Evolutionary conservation across 1,140 invertebrate species (phyloP), one percentile per base, ranked within the genome.

Genomic region (Megathymus violae): DNA sequence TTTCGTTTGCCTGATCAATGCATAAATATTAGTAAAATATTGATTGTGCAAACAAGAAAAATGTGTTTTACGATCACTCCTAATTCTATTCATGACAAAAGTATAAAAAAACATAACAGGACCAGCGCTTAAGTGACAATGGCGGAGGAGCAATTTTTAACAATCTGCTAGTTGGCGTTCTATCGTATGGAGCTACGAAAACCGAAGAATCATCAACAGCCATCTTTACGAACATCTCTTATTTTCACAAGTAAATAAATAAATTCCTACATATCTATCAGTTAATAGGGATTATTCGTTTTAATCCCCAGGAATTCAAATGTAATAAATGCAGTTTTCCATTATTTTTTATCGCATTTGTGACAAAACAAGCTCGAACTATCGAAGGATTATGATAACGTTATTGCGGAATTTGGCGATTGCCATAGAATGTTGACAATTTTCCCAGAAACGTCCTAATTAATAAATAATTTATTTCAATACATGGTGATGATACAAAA

Each of bases 171-270:
- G 72, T 85, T 1, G 83, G 82, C 0, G 71, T 88, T 13, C 15
- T 82, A 4, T 85, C 80, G 6, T 76, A 58, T 17, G 78, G 78
- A 43, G 73, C 60, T 9, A 67, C 44, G 4, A 68, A 47, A 10
- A 48, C 16, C 3, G 40, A 67, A 1, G 41, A 48, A 10, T 61
- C 73, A 10, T 40, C 71, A 9, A 19, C 74, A 11, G 83, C 83
- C 13, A 60, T 88, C 4, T 65, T 86, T 14, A 86, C 80, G 2
- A 88, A 88, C 51, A 64, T 81, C 16, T 83, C 83, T 3, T 86
- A 86, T 59, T 88, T 86, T 52, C 27, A 82, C 48, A 80, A 74
- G 82, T 81, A 67, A 62, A 27, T 62, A 15, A 22, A 25, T 10
- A 25, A 4, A 48, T 19, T 50, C n/a, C 13, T n/a, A 25, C 17